phyloP scores from a whole-genome alignment of 2,113 vertebrate genomes.

The Cairina moschata region DNA sequence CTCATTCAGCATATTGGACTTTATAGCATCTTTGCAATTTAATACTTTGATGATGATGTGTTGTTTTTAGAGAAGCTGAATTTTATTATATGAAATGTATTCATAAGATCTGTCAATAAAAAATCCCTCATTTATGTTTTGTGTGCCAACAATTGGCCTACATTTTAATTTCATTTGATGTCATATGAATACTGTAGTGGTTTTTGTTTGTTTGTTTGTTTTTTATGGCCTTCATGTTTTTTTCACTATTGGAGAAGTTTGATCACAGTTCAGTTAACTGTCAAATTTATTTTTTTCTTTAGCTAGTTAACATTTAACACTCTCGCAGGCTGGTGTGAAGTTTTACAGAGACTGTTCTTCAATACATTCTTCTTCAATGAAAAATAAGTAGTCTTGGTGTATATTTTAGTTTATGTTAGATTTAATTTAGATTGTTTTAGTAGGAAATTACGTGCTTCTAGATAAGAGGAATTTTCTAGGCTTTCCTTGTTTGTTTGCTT shows the following conservation, averaged over 20 bases:
- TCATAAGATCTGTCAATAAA: background rate
- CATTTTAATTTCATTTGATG: background rate
- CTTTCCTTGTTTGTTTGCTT: background rate
- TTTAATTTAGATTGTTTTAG: background rate
- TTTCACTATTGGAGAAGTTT: background rate
- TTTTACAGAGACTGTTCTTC: background rate
- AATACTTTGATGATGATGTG: background rate
- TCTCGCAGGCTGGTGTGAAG: background rate
- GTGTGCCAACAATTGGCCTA: background rate
- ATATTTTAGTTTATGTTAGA: background rate
- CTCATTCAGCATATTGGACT: background rate
- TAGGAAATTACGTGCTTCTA: background rate
- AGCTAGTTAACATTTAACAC: background rate
- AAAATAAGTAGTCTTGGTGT: background rate
- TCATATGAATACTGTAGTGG: background rate
- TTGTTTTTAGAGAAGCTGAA: background rate
- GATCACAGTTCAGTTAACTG: background rate
- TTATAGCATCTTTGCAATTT: background rate
- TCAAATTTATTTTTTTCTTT: background rate
- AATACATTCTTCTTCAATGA: background rate
- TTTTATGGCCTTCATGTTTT: background rate
- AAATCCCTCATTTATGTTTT: background rate
- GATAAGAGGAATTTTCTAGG: background rate
- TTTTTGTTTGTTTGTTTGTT: background rate
- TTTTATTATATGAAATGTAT: background rate